These are phyloP conservation scores for Trialeurodes vaporariorum DNA, from an alignment of 1,140 invertebrate species.

Conservation along the genomic window DNA sequence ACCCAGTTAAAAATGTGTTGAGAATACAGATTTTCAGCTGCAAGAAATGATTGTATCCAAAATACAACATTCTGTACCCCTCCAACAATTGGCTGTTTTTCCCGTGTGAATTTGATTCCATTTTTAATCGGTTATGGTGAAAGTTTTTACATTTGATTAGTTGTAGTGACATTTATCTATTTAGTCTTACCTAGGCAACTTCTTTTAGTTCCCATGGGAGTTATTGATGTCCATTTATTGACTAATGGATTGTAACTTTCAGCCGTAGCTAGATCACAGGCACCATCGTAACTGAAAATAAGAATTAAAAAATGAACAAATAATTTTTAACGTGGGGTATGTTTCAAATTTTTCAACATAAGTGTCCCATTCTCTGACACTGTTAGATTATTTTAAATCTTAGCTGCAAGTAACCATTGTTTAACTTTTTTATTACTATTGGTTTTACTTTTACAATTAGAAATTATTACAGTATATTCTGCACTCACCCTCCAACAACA, in stretches of 20 bases:
- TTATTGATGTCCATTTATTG: constrained; percentile 49
- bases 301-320: not conserved
- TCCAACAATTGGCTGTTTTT: not conserved
- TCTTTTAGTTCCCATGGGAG: constrained; percentile 61
- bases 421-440: too few species aligned
- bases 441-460: too few species aligned
- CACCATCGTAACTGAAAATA: constrained; percentile 47
- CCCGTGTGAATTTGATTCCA: not conserved
- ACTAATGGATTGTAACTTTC: constrained; percentile 50
- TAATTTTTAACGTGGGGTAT: too few species aligned
- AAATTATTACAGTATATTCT: too few species aligned
- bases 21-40: too few species aligned
- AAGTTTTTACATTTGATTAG: not conserved
- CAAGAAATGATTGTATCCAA: not conserved
- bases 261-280: constrained; percentile 48
- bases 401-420: too few species aligned
- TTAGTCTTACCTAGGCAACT: constrained; percentile 48
- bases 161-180: constrained; percentile 4
- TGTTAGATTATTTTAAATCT: too few species aligned
- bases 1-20: too few species aligned
- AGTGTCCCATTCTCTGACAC: too few species aligned
- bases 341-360: too few species aligned
- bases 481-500: constrained; percentile 46
- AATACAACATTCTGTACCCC: not conserved
- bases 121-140: not conserved